Conservation (phyloP, 2,888 invertebrate genomes). For the Pollenia labialis region DNA sequence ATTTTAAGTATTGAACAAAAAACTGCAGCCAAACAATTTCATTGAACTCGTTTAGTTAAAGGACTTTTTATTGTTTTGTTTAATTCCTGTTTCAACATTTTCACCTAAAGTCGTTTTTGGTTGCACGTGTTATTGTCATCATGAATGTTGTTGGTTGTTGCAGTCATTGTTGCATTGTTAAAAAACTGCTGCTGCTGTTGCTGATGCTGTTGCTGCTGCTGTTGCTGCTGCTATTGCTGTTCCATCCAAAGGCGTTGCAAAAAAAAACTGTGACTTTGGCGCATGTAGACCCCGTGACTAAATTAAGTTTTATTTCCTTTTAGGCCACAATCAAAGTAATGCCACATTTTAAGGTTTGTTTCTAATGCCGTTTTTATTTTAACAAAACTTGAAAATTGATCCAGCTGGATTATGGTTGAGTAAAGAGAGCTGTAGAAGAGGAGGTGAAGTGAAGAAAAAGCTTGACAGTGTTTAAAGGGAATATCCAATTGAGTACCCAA, state of each 20-base stretch:
- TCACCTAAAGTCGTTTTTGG: slow-evolving; percentile 48
- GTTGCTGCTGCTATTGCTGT: slow-evolving; percentile 8
- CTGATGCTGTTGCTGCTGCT: not conserved
- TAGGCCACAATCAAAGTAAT: slow-evolving; percentile 52
- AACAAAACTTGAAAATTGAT: slow-evolving; percentile 18
- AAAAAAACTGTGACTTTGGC: slow-evolving; percentile 68
- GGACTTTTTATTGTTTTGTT: slow-evolving; percentile 40
- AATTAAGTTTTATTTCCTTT: slow-evolving; percentile 69
- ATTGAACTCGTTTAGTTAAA: slow-evolving; percentile 50
- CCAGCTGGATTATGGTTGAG: not conserved
- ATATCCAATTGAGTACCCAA: not conserved
- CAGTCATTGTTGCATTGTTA: slow-evolving; percentile 19
- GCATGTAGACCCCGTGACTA: slow-evolving; percentile 73
- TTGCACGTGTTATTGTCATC: slow-evolving; percentile 72
- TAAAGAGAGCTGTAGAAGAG: not conserved
- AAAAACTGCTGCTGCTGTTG: slow-evolving; percentile 24
- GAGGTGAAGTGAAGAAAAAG: not conserved
- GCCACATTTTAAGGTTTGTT: slow-evolving; percentile 24
- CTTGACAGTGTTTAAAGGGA: slow-evolving; percentile 40
- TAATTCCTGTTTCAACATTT: slow-evolving; percentile 53
- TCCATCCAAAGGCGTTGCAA: slow-evolving; percentile 22
- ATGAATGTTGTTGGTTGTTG: slow-evolving; percentile 50
- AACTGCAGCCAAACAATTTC: slow-evolving; percentile 17
- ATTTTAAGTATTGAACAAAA: not conserved
- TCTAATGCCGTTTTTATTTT: slow-evolving; percentile 15